A percentile compares a stretch with the other conserved stretches of the same genome.
These are phyloP conservation scores for Cyclophora punctaria DNA, from an alignment of 2,888 invertebrate species.

Conservation along the genomic window DNA sequence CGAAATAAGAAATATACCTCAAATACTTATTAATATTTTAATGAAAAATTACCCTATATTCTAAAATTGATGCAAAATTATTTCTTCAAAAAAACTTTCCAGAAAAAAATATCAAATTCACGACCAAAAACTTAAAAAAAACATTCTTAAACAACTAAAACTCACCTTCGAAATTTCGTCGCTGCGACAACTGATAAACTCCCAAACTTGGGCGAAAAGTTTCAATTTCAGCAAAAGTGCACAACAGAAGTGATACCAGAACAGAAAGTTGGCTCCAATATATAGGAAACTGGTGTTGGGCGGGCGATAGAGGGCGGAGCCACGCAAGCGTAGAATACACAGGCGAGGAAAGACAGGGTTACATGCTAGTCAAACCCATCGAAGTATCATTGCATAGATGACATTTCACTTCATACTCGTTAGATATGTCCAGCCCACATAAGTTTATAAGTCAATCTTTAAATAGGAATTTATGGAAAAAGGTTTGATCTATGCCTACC, in stretches of 20 bases:
- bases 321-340: conserved; percentile 51
- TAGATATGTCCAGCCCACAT: no score
- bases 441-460: no score
- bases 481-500: no score
- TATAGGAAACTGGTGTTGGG: conserved; percentile 49
- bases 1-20: no score
- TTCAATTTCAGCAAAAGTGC: conserved; percentile 43
- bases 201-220: conserved; percentile 3
- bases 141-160: not conserved
- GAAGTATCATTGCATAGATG: no score
- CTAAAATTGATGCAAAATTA: no score
- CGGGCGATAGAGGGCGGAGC: conserved; percentile 57
- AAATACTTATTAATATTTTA: no score
- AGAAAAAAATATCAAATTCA: not conserved
- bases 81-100: not conserved
- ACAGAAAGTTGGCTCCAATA: conserved; percentile 33
- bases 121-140: not conserved
- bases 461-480: no score
- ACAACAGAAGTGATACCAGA: conserved; percentile 41
- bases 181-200: not conserved
- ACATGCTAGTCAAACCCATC: no score
- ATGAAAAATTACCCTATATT: no score
- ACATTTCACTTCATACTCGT: no score
- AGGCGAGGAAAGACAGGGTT: no score
- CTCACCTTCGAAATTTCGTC: not conserved